Evolutionary conservation across 2,888 invertebrate species (phyloP), one percentile per base, ranked within the genome.

Genomic region (Leucoma salicis): DNA sequence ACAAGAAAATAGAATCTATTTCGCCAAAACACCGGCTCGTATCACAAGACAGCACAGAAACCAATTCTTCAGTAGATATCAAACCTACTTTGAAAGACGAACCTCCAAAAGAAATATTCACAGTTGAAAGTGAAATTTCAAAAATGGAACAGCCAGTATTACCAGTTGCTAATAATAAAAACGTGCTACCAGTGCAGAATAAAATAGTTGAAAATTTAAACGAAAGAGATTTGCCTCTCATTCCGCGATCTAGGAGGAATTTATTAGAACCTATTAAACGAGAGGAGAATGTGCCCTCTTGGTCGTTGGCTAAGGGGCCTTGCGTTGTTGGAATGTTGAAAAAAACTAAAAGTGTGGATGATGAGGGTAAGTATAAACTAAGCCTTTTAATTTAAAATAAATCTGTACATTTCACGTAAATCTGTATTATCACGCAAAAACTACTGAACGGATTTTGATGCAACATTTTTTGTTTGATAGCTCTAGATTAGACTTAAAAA

Each of bases 231-330:
- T 53, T 87, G 52, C 86, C 87, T 0, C 72, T 60, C 41, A 64
- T 86, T 18, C 51, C 80, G 53, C 73, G 83, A 39, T 76, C 85
- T 0, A 70, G 83, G 31, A 74, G 86, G 46, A 87, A 78, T 63
- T 72, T 90, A 45, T 53, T 90, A 46, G 90, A 90, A 55, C 90
- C 90, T 15, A 70, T 90, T 12, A 81, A 74, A 35, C 76, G 79
- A 24, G 84, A 83, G 28, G 77, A 79, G 0, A 66, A 66, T 2
- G 71, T 75, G 2, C 90, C 90, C 0, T 56, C 72, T 1, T 90
- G 90, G 90, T 88, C 89, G 2, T 50, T 90, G 16, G 90, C 90
- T 0, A 90, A 87, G 44, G 88, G 88, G 0, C 85, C 88, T 0
- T 74, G 77, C 60, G 77, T 87, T 7, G 78, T 87, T 28, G 79